phyloP scores from a whole-genome alignment of 2,797 vertebrate species.

The Leuciscus waleckii region DNA sequence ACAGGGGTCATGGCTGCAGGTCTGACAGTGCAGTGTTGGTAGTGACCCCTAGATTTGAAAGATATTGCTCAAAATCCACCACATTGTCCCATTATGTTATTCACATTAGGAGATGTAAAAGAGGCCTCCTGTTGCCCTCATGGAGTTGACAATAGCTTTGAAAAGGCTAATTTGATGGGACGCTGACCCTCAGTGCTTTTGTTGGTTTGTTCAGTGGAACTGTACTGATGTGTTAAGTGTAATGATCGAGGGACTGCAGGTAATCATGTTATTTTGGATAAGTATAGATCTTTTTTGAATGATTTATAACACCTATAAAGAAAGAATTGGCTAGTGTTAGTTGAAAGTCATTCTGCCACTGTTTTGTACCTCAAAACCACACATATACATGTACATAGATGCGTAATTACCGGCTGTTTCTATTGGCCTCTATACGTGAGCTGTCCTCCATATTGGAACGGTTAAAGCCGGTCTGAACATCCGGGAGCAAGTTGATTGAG shows the following conservation, averaged over 20 bases:
- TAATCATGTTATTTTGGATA: neutral
- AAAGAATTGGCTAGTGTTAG: neutral
- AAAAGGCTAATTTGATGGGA: conserved; percentile 16
- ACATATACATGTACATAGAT: too few species aligned
- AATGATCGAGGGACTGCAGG: neutral
- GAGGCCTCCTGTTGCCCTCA: conserved; percentile 53
- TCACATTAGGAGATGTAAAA: conserved; percentile 42
- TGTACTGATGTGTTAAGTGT: conserved; percentile 14
- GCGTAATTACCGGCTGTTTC: too few species aligned
- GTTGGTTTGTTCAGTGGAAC: neutral
- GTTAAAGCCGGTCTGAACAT: neutral
- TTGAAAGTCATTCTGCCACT: neutral
- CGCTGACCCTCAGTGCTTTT: neutral
- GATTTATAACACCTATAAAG: neutral
- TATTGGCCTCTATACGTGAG: neutral
- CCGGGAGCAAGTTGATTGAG: neutral
- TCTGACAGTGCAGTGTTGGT: conserved; percentile 49
- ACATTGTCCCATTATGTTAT: conserved; percentile 56
- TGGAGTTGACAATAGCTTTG: conserved; percentile 17
- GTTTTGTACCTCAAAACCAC: too few species aligned
- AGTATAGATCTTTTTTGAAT: neutral
- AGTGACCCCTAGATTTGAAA: conserved; percentile 80
- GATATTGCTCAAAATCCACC: conserved; percentile 75
- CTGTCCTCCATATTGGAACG: neutral
- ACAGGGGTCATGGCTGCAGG: conserved; percentile 54